Evolutionary conservation across 2,888 invertebrate genomes (phyloP).

Genomic region (Macrostomum cliftonense): DNA sequence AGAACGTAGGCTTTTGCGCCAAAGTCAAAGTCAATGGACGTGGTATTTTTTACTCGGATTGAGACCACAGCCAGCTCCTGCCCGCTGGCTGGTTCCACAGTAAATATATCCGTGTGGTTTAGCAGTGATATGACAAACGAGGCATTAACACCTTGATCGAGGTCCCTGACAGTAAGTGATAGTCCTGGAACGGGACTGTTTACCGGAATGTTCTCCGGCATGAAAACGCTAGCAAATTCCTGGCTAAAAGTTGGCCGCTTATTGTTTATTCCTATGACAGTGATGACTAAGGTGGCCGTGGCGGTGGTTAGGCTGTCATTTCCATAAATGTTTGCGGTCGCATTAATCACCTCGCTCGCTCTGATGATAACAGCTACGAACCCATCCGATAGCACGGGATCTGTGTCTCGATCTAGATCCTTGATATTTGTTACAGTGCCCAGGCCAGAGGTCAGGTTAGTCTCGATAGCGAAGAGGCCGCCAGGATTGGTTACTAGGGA

Average conservation of each 20-base stretch:
- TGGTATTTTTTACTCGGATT: slow-evolving; percentile 62
- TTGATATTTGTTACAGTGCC: neutral
- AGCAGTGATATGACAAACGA: slow-evolving; percentile 57
- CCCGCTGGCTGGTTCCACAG: slow-evolving; percentile 63
- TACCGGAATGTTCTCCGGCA: slow-evolving; percentile 22
- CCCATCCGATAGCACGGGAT: neutral
- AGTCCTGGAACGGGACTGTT: slow-evolving; percentile 49
- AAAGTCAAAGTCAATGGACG: slow-evolving; percentile 61
- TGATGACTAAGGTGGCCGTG: slow-evolving; percentile 23
- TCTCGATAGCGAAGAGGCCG: neutral
- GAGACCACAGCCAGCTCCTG: slow-evolving; percentile 76
- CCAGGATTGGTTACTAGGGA: neutral
- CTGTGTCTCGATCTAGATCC: slow-evolving; percentile 1
- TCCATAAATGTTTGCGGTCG: slow-evolving; percentile 16
- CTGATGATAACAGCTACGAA: slow-evolving; percentile 7
- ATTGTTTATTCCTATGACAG: slow-evolving; percentile 38
- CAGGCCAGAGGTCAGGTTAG: neutral
- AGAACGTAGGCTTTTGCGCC: slow-evolving; percentile 42
- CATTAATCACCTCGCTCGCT: slow-evolving; percentile 24
- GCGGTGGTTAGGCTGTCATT: slow-evolving; percentile 18
- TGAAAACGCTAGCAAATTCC: slow-evolving; percentile 12
- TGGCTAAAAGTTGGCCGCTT: slow-evolving; percentile 52
- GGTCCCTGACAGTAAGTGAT: slow-evolving; percentile 62
- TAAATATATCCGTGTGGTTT: slow-evolving; percentile 59
- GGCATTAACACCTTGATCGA: slow-evolving; percentile 69